phyloP scores from a whole-genome alignment of 2,888 invertebrate species.

The Dione juno region DNA sequence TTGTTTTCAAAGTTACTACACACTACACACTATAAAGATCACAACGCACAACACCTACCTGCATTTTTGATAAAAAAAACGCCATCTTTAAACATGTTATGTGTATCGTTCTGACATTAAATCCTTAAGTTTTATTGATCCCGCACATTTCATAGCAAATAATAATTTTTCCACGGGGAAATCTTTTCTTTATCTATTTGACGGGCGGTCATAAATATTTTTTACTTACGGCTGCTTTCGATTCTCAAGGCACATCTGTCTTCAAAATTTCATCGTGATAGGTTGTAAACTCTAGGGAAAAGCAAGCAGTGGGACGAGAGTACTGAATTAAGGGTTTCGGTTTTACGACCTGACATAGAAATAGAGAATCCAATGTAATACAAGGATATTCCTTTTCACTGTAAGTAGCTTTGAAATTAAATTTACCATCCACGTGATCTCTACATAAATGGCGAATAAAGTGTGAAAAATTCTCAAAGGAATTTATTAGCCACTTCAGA shows the following conservation, averaged over 20 bases:
- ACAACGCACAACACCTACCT: background rate
- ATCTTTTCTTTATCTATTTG: conserved; percentile 42
- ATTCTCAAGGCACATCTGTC: conserved; percentile 47
- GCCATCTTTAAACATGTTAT: background rate
- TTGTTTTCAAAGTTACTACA: no score
- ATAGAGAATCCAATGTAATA: conserved; percentile 34
- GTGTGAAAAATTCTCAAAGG: background rate
- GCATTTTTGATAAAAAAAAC: background rate
- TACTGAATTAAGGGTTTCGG: conserved; percentile 44
- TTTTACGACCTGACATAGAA: conserved; percentile 44
- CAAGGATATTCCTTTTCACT: conserved; percentile 38
- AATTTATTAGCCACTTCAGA: background rate
- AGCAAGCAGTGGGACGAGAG: conserved; percentile 40
- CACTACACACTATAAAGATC: background rate
- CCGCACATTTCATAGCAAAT: conserved; percentile 20
- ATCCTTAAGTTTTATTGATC: conserved; percentile 19
- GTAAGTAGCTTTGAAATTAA: background rate
- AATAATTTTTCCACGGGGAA: conserved; percentile 39
- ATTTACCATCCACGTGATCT: background rate
- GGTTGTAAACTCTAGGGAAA: conserved; percentile 43
- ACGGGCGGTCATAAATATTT: conserved; percentile 42
- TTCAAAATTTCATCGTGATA: conserved; percentile 42
- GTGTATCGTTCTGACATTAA: background rate
- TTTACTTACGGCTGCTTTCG: conserved; percentile 41
- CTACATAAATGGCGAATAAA: background rate